Conservation (phyloP, 2,113 vertebrate genomes). For the Pygoscelis antarcticus region DNA sequence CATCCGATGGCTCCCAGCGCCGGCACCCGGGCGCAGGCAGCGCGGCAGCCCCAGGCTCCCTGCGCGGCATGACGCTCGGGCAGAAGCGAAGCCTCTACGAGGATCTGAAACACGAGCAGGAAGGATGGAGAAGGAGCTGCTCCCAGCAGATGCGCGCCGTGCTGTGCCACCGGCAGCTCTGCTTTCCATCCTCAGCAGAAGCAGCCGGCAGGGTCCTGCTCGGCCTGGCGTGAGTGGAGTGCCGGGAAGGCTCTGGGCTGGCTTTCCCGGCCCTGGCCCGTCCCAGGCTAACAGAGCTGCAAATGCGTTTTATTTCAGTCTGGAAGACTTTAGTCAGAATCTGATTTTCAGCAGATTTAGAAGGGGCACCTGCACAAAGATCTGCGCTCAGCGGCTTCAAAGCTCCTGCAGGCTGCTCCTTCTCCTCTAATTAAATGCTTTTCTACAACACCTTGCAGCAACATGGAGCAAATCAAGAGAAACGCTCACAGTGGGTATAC, state of each 20-base stretch:
- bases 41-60: neutral
- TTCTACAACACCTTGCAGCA: neutral
- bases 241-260: neutral
- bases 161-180: neutral
- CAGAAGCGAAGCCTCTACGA: accelerated
- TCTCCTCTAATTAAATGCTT: neutral
- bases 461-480: neutral
- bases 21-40: accelerated
- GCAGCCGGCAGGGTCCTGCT: neutral
- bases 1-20: neutral
- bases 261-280: neutral
- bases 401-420: neutral
- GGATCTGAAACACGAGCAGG: neutral
- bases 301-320: neutral
- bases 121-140: neutral
- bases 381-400: accelerated
- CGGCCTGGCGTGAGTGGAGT: neutral
- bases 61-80: accelerated
- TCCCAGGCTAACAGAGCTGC: neutral
- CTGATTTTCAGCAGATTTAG: neutral
- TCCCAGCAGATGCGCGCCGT: neutral
- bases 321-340: neutral
- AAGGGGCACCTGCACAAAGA: neutral
- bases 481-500: neutral
- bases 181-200: neutral